Evolutionary conservation across 92 coral and sea anemone genomes (phyloP).

Genomic region (Epizoanthus stellaris): DNA sequence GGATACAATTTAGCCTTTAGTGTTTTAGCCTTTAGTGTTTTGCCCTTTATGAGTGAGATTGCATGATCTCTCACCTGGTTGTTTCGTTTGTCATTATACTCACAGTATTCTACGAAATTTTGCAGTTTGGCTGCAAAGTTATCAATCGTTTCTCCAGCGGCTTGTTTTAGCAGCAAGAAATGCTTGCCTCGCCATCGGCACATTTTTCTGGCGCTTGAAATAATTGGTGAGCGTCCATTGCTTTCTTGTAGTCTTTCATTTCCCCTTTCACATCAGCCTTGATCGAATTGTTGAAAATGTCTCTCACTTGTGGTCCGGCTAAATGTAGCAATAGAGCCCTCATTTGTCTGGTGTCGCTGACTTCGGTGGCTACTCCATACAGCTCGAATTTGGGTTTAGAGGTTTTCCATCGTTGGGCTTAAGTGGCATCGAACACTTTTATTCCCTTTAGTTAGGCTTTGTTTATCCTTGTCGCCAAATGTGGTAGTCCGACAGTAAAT

Average conservation of each 20-base stretch:
- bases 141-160: conserved; percentile 55
- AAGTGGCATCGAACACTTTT: conserved; percentile 26
- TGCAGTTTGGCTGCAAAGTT: conserved; percentile 41
- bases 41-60: conserved; percentile 53
- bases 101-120: conserved; percentile 40
- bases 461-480: conserved; percentile 11
- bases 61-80: not conserved
- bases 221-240: conserved; percentile 45
- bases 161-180: conserved; percentile 47
- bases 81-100: conserved; percentile 57
- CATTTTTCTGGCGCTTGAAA: conserved; percentile 13
- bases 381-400: conserved; percentile 47
- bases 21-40: conserved; percentile 42
- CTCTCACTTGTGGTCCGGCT: too few species aligned
- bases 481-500: too few species aligned
- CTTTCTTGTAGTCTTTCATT: not conserved
- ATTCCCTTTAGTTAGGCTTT: not conserved
- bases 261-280: too few species aligned
- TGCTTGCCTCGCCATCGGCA: conserved; percentile 26
- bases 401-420: conserved; percentile 15
- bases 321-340: too few species aligned
- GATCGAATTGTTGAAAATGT: too few species aligned
- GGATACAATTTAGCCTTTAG: conserved; percentile 54
- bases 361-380: conserved; percentile 47
- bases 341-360: not conserved